These are phyloP conservation scores for Thecophora atra DNA, from an alignment of 2,888 invertebrate genomes.

Conservation along the genomic window DNA sequence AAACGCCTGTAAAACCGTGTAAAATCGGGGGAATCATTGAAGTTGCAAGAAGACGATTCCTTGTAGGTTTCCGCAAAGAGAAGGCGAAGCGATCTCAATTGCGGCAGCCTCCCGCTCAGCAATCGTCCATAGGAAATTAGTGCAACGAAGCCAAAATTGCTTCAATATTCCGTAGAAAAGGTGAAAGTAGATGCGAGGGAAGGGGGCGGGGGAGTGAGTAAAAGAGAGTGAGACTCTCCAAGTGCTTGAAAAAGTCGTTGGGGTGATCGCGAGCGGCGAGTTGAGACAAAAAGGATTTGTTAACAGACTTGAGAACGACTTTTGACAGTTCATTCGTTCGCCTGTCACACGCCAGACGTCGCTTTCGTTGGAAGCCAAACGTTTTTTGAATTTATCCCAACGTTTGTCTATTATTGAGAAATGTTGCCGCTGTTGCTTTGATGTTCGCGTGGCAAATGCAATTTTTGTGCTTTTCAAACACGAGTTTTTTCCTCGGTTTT, in stretches of 20 bases:
- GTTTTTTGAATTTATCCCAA: slow-evolving; percentile 19
- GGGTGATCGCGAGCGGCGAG: not conserved
- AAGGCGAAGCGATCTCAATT: not conserved
- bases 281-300: slow-evolving; percentile 1
- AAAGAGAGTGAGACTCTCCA: not conserved
- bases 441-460: slow-evolving; percentile 7
- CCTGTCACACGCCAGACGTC: not conserved
- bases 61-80: too few species aligned
- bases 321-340: slow-evolving; percentile 46
- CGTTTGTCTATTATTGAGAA: slow-evolving; percentile 30
- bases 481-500: too few species aligned
- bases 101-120: not conserved
- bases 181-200: not conserved
- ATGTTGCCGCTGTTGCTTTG: slow-evolving; percentile 36
- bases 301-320: slow-evolving; percentile 41
- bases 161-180: slow-evolving; percentile 11
- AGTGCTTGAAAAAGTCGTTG: not conserved
- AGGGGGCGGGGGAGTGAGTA: slow-evolving; percentile 5
- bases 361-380: not conserved
- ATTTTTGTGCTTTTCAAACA: not conserved
- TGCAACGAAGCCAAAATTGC: slow-evolving; percentile 29
- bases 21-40: slow-evolving; percentile 10
- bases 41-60: slow-evolving; percentile 6
- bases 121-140: slow-evolving; percentile 40
- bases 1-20: slow-evolving; percentile 19